Base-by-base conservation (phyloP, 1,140 invertebrate species). In the Stegodyphus dumicola region DNA sequence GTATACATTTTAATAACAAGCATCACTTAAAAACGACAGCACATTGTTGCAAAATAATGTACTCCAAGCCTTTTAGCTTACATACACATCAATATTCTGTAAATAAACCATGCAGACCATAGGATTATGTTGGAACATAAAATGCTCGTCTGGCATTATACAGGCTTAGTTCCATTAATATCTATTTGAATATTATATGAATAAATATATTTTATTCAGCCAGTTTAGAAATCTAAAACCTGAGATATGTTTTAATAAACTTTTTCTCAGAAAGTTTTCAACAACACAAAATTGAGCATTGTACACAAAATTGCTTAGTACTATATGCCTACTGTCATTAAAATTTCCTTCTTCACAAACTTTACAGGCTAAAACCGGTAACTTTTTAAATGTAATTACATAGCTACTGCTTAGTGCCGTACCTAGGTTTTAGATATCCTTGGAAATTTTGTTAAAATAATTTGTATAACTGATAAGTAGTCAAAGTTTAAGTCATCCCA, bases 251-350 rank as follows among this genome's bases (percentile, higher is more conserved):
- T 79, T 70, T 70, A 13, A 17, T 81, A 81, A 81, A 73, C 33
- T 64, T 60, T 69, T 66, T 60, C 73, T 81, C 53, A 49, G 33
- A 33, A 33, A 67, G 54, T 18, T 64, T 64, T 83, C 80, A 83
- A 83, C 80, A 83, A 75, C 80, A 75, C 33, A 83, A 81, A 83
- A 75, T 83, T 83, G 80, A 83, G 80, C 80, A 83, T 65, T 75
- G 66, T 75, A 83, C 80, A 83, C 66, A 83, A 81, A 75, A 83
- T 75, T 56, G 56, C 70, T 83, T 75, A 67, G 71, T 71, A 49
- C 80, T 83, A 83, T 18, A 83, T 33, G n/a, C 75, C 80, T 83
- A 83, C 80, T 53, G 74, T 75, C 80, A 70, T 75, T 83, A 75
- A 83, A 83, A 83, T 54, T 75, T 73, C 71, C 17, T 73, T 51